Evolutionary conservation across 2,888 invertebrate species (phyloP).

Genomic region (Hyppa rectilinea): DNA sequence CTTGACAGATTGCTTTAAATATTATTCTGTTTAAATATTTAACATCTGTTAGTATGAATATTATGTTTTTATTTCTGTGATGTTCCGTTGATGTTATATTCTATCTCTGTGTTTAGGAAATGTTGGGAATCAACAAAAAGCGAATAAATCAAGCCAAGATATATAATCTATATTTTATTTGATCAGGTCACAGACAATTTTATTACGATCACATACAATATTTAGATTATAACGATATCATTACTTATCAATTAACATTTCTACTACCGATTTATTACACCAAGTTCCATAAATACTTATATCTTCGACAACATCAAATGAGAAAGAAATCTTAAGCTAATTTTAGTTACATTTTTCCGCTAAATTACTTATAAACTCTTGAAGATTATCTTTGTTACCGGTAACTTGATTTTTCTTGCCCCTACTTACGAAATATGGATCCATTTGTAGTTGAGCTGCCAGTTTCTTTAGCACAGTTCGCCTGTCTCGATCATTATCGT

Average conservation of each 20-base stretch:
- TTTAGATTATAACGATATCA: conserved; percentile 43
- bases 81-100: background rate
- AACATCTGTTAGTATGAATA: conserved; percentile 6
- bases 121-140: conserved; percentile 29
- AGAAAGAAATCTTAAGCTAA: conserved; percentile 38
- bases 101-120: conserved; percentile 16
- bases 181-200: conserved; percentile 64
- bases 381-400: conserved; percentile 69
- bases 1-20: conserved; percentile 17
- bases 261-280: conserved; percentile 23
- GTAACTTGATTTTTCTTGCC: conserved; percentile 80
- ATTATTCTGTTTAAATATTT: conserved; percentile 25
- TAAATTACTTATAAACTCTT: conserved; percentile 79
- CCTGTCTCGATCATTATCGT: conserved; percentile 82
- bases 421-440: conserved; percentile 87
- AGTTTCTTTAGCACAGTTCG: conserved; percentile 84
- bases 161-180: conserved; percentile 74
- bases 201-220: conserved; percentile 48
- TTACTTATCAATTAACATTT: conserved; percentile 47
- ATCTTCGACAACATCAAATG: conserved; percentile 52
- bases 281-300: conserved; percentile 54
- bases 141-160: conserved; percentile 58
- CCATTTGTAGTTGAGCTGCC: conserved; percentile 84
- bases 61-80: conserved; percentile 9
- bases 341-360: conserved; percentile 79